These are phyloP conservation scores for Varecia variegata DNA, from an alignment of 2,797 vertebrate genomes.

Conservation along the genomic window DNA sequence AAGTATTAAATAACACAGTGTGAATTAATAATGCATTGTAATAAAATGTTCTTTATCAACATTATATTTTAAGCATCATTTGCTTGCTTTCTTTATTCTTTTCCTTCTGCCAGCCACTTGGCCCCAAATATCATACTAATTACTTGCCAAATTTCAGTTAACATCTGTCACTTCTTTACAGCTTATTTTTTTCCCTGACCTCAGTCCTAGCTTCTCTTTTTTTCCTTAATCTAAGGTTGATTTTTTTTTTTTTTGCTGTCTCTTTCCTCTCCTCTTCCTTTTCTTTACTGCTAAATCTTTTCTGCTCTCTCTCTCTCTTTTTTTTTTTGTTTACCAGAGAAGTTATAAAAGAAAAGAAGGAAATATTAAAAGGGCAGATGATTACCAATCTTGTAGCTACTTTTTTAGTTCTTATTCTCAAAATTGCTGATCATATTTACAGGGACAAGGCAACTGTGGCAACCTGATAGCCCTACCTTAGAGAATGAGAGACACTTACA, in stretches of 20 bases:
- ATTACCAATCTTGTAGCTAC: neutral
- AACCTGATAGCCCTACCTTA: neutral
- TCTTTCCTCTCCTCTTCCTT: neutral
- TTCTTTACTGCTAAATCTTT: neutral
- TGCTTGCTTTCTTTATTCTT: neutral
- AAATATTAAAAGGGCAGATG: neutral
- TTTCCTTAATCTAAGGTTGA: neutral
- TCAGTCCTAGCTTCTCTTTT: neutral
- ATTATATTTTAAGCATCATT: neutral
- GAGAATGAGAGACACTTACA: neutral
- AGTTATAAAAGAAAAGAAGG: neutral
- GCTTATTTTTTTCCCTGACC: neutral
- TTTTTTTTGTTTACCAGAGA: neutral
- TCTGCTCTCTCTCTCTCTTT: neutral
- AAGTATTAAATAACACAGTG: conserved; percentile 43
- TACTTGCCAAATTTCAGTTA: neutral
- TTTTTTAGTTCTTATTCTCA: neutral
- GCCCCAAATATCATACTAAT: neutral
- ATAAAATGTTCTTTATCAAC: conserved; percentile 31
- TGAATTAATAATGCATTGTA: conserved; percentile 52
- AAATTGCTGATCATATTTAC: neutral
- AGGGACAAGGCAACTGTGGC: neutral
- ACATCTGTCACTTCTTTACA: neutral
- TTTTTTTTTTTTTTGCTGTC: neutral
- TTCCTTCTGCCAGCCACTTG: neutral